A percentile compares a stretch with the other conserved stretches of the same genome.
Conservation (phyloP, 2,113 vertebrate species). For the Dissostichus mawsoni region DNA sequence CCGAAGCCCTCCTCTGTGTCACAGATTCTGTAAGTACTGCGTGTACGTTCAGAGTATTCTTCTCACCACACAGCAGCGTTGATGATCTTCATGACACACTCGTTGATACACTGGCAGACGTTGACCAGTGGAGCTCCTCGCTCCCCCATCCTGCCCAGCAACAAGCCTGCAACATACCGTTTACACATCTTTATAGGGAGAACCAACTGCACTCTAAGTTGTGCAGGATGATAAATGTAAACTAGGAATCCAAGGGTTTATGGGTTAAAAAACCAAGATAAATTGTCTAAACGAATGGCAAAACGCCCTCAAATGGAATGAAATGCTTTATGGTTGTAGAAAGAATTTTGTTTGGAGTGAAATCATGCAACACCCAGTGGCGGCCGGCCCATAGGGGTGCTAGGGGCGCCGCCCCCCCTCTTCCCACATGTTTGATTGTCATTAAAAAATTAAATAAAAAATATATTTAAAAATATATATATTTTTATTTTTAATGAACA, state of each 20-base stretch:
- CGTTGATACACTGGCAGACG: constrained; percentile 91
- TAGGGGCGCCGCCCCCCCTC: no score
- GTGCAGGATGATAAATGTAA: neutral
- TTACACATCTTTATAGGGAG: neutral
- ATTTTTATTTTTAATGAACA: no score
- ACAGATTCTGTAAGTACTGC: neutral
- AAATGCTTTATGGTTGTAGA: neutral
- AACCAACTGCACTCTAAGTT: neutral
- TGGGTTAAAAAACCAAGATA: neutral
- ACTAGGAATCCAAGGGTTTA: neutral
- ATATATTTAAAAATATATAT: no score
- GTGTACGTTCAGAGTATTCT: neutral
- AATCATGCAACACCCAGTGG: no score
- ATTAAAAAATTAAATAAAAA: no score
- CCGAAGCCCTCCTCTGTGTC: no score
- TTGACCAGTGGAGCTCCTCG: constrained; percentile 87
- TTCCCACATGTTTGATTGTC: no score
- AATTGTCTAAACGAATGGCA: neutral
- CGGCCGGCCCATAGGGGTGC: no score
- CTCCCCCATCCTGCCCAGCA: constrained; percentile 91
- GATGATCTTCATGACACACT: constrained; percentile 93
- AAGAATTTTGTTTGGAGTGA: neutral
- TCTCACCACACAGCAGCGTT: constrained; percentile 90
- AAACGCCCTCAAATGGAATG: no score
- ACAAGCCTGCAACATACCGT: constrained; percentile 78